phyloP scores from a whole-genome alignment of 2,888 invertebrate species.

The Bruchidius siliquastri region DNA sequence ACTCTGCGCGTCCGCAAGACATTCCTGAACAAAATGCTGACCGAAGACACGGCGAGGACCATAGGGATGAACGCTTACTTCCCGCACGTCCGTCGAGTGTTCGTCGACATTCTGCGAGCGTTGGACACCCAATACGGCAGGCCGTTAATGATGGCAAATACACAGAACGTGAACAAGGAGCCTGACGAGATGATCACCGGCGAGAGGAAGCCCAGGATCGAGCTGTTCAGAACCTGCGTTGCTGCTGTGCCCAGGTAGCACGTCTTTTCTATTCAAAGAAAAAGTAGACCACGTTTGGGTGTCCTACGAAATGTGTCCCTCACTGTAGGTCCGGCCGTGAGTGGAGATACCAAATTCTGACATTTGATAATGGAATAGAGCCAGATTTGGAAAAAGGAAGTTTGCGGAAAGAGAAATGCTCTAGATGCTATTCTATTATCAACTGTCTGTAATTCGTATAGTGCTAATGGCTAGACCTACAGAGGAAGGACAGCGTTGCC shows the following conservation, averaged over 20 bases:
- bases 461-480: no score
- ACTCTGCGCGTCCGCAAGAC: constrained; percentile 90
- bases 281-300: no score
- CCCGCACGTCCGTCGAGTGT: constrained; percentile 89
- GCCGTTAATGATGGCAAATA: constrained; percentile 94
- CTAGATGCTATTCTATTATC: no score
- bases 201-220: constrained; percentile 95
- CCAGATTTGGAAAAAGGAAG: no score
- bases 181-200: constrained; percentile 89
- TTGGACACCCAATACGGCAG: constrained; percentile 94
- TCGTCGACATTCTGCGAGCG: constrained; percentile 92
- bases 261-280: no score
- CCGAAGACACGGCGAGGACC: constrained; percentile 91
- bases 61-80: constrained; percentile 98
- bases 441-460: no score
- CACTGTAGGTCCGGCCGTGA: no score
- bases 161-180: constrained; percentile 92
- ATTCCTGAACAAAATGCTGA: constrained; percentile 91
- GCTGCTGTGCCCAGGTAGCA: constrained; percentile 79
- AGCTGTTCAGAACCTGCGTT: constrained; percentile 95
- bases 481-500: no score
- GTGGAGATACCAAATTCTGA: no score
- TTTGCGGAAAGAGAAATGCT: no score
- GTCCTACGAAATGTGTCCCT: no score
- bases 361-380: no score